phyloP scores from a whole-genome alignment of 2,888 invertebrate species.

The Pedicia rivosa region DNA sequence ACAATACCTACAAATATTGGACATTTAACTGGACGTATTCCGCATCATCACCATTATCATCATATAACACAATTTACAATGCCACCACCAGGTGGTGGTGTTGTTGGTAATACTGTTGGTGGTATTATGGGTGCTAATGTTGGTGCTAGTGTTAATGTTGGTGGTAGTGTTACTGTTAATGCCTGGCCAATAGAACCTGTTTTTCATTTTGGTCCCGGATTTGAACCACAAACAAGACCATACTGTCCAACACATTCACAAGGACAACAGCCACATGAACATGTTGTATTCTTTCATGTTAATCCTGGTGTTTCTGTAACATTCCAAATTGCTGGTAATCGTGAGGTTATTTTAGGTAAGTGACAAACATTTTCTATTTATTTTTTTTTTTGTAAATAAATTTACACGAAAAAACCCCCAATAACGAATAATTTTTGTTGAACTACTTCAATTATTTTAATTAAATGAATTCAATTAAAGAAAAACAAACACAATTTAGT shows the following conservation, averaged over 20 bases:
- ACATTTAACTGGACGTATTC: too few relatives aligned
- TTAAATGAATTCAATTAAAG: too few relatives aligned
- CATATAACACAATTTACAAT: slow-evolving; percentile 29
- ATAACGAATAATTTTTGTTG: too few relatives aligned
- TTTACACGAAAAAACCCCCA: too few relatives aligned
- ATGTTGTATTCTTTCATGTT: slow-evolving; percentile 57
- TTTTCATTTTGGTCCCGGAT: slow-evolving; percentile 42
- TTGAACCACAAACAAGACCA: slow-evolving; percentile 34
- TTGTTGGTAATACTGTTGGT: too few relatives aligned
- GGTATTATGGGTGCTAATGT: too few relatives aligned
- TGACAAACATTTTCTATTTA: too few relatives aligned
- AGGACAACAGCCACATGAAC: slow-evolving; percentile 31
- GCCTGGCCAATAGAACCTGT: slow-evolving; percentile 35
- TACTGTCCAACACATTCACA: slow-evolving; percentile 29
- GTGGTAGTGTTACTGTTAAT: too few relatives aligned
- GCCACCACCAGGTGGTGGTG: slow-evolving; percentile 24
- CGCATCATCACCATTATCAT: slow-evolving; percentile 35
- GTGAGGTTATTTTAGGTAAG: slow-evolving; percentile 62
- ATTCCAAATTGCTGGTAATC: slow-evolving; percentile 55
- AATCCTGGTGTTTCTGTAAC: slow-evolving; percentile 63
- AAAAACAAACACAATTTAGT: too few relatives aligned
- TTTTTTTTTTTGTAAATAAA: too few relatives aligned
- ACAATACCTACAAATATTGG: not conserved
- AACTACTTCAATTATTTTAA: too few relatives aligned
- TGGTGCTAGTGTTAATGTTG: too few relatives aligned